Evolutionary conservation across 2,113 vertebrate genomes (phyloP).

Genomic region (Apus apus): DNA sequence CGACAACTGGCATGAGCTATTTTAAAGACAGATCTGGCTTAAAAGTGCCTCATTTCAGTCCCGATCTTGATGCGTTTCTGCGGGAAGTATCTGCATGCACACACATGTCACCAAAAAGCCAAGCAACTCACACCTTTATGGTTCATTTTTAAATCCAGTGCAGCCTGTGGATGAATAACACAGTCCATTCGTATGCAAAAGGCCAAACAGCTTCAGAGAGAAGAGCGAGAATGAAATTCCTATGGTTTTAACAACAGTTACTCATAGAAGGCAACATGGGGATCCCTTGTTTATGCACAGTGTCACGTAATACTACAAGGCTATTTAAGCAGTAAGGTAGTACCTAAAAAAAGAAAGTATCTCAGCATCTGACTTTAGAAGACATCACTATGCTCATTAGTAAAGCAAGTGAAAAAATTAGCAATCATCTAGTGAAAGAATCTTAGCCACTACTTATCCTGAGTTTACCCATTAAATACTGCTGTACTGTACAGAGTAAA

Average conservation of each 20-base stretch:
- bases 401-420: background rate
- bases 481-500: background rate
- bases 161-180: background rate
- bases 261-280: background rate
- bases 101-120: background rate
- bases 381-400: background rate
- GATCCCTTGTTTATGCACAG: background rate
- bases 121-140: background rate
- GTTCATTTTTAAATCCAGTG: background rate
- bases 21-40: background rate
- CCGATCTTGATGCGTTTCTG: background rate
- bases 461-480: background rate
- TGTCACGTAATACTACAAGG: accelerated
- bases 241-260: background rate
- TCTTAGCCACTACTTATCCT: background rate
- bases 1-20: accelerated
- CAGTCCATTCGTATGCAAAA: background rate
- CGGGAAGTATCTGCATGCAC: background rate
- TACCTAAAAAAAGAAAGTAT: background rate
- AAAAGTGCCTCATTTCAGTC: background rate
- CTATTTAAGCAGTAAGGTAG: background rate
- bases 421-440: background rate
- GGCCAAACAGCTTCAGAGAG: background rate
- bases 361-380: background rate
- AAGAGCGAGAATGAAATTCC: background rate